Evolutionary conservation across 2,888 invertebrate genomes (phyloP).

Genomic region (Actias luna): DNA sequence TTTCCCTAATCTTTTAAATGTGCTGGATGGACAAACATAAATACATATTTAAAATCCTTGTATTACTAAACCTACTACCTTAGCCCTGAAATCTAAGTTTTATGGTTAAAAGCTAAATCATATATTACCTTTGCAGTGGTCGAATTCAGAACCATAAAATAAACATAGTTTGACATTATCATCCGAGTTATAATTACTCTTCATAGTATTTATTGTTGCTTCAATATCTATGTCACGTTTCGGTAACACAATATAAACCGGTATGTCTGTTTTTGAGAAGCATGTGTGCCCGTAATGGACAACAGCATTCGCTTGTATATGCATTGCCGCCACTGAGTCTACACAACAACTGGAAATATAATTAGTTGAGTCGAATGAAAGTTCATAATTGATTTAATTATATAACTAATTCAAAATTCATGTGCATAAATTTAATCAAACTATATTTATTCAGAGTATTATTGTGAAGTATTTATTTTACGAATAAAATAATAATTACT

Average conservation of each 20-base stretch:
- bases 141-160: slow-evolving; percentile 86
- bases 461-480: too few relatives aligned
- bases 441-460: background rate
- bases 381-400: too few relatives aligned
- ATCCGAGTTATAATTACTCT: slow-evolving; percentile 49
- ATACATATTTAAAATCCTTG: too few relatives aligned
- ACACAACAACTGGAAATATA: slow-evolving; percentile 89
- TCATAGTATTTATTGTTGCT: slow-evolving; percentile 35
- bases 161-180: slow-evolving; percentile 69
- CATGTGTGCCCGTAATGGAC: slow-evolving; percentile 97
- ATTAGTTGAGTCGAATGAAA: background rate
- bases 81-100: too few relatives aligned
- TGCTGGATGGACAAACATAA: too few relatives aligned
- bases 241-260: slow-evolving; percentile 88
- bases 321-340: slow-evolving; percentile 94
- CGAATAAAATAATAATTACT: too few relatives aligned
- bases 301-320: slow-evolving; percentile 91
- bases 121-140: slow-evolving; percentile 81
- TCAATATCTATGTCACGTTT: slow-evolving; percentile 81
- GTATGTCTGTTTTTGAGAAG: slow-evolving; percentile 88
- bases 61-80: too few relatives aligned
- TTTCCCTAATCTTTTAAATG: too few relatives aligned
- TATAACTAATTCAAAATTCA: too few relatives aligned
- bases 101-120: background rate
- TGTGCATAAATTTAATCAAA: background rate